A percentile compares a stretch with the other conserved stretches of the same genome.
Evolutionary conservation across 2,888 invertebrate species (phyloP).

Genomic region (Pollenia griseotomentosa): DNA sequence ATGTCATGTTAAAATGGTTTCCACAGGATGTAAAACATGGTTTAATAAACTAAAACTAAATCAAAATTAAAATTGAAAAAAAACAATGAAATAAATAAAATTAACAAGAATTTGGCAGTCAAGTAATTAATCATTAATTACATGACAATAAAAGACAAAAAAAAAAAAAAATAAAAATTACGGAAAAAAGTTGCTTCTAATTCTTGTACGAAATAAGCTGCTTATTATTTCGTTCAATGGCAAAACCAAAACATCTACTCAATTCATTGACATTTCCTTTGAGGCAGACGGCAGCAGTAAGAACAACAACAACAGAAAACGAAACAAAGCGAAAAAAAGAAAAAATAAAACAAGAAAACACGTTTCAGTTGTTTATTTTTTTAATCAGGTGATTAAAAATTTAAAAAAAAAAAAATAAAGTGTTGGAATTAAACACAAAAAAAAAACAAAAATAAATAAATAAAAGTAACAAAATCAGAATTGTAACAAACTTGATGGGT

Average conservation of each 20-base stretch:
- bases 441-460: slow-evolving; percentile 29
- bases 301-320: background rate
- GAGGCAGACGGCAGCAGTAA: slow-evolving; percentile 16
- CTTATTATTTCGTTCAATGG: slow-evolving; percentile 9
- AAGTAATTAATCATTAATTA: slow-evolving; percentile 70
- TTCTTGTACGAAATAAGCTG: background rate
- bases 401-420: background rate
- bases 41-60: slow-evolving; percentile 50
- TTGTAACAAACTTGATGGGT: slow-evolving; percentile 59
- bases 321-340: background rate
- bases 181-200: slow-evolving; percentile 19
- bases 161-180: background rate
- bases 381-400: slow-evolving; percentile 62
- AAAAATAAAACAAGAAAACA: slow-evolving; percentile 35
- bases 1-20: slow-evolving; percentile 70
- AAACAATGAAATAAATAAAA: slow-evolving; percentile 23
- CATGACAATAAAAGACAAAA: slow-evolving; percentile 48
- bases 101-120: slow-evolving; percentile 67
- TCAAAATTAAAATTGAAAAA: background rate
- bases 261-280: slow-evolving; percentile 52
- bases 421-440: slow-evolving; percentile 13
- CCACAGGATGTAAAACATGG: slow-evolving; percentile 66
- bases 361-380: slow-evolving; percentile 26
- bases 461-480: slow-evolving; percentile 25
- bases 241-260: slow-evolving; percentile 12